Conservation (phyloP, 2,113 vertebrate species). For the Gobio gobio region DNA sequence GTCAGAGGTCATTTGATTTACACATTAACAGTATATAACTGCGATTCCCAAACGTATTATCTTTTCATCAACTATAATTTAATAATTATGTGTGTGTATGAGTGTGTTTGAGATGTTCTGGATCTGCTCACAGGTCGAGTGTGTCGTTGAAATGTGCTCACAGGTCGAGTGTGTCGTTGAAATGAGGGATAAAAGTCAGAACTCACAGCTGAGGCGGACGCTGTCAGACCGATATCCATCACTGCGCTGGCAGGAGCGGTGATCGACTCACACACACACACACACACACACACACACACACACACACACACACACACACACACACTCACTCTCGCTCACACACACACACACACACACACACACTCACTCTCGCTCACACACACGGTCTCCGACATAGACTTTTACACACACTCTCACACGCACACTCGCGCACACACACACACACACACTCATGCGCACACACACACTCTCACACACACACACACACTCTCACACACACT, state of each 20-base stretch:
- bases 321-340: rapidly evolving
- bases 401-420: neutral
- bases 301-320: neutral
- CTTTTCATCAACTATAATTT: too few relatives aligned
- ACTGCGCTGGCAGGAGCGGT: slow-evolving; percentile 81
- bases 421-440: neutral
- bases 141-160: slow-evolving; percentile 56
- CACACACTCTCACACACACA: neutral
- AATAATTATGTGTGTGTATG: too few relatives aligned
- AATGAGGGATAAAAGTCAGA: slow-evolving; percentile 84
- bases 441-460: neutral
- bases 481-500: neutral
- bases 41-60: too few relatives aligned
- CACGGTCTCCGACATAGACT: too few relatives aligned
- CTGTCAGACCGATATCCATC: slow-evolving; percentile 84
- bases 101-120: neutral
- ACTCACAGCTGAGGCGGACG: slow-evolving; percentile 75
- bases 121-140: slow-evolving; percentile 78
- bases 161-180: slow-evolving; percentile 90
- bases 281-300: neutral
- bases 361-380: neutral
- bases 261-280: slow-evolving; percentile 59
- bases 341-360: neutral
- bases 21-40: neutral
- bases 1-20: slow-evolving; percentile 67